Percentiles rank a stretch among this genome's conserved stretches.
Evolutionary conservation across 1,140 invertebrate genomes (phyloP).

Genomic region (Ips typographus): DNA sequence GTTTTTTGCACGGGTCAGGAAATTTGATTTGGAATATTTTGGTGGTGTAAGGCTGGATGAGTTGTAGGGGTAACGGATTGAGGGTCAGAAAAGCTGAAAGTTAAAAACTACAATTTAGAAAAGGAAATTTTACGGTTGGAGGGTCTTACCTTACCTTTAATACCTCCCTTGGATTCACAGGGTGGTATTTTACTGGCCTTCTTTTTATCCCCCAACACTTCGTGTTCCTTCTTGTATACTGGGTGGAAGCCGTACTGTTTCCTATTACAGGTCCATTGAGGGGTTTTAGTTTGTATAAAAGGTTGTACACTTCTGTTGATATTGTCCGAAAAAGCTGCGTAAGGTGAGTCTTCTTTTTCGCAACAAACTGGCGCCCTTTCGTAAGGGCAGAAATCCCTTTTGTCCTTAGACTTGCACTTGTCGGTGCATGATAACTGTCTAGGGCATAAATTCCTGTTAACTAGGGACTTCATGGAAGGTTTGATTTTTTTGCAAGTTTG

Average conservation of each 20-base stretch:
- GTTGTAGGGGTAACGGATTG: background rate
- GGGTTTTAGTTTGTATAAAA: slow-evolving; percentile 6
- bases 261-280: slow-evolving; percentile 31
- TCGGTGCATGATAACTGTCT: background rate
- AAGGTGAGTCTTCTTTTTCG: slow-evolving; percentile 32
- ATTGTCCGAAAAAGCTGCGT: slow-evolving; percentile 29
- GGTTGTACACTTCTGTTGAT: slow-evolving; percentile 18
- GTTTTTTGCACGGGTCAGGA: slow-evolving; percentile 17
- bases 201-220: slow-evolving; percentile 6
- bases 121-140: background rate
- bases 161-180: background rate
- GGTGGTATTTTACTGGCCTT: slow-evolving; percentile 15
- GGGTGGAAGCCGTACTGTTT: slow-evolving; percentile 31
- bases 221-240: slow-evolving; percentile 17
- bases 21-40: slow-evolving; percentile 22
- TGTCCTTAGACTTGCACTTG: background rate
- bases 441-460: slow-evolving; percentile 8
- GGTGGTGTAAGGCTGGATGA: slow-evolving; percentile 1
- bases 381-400: background rate
- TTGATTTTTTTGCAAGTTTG: slow-evolving; percentile 25
- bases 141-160: slow-evolving; percentile 33
- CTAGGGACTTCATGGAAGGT: slow-evolving; percentile 12
- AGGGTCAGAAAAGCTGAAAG: slow-evolving; percentile 11
- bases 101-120: background rate
- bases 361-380: slow-evolving; percentile 26